These are phyloP conservation scores for Bovichtus diacanthus DNA, from an alignment of 2,797 vertebrate genomes.

Conservation along the genomic window DNA sequence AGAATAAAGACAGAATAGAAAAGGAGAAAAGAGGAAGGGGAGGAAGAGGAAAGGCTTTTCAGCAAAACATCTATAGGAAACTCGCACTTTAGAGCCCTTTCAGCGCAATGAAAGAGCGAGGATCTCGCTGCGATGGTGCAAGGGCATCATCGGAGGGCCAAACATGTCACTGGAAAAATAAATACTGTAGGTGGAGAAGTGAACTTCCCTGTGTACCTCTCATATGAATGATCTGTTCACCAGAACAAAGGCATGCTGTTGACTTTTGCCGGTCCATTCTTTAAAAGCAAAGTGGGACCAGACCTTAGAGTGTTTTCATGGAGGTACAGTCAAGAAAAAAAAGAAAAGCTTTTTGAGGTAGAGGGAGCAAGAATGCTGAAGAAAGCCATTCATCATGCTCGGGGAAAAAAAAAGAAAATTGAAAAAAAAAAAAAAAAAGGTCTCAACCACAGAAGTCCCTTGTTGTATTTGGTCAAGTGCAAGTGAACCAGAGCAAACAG, in stretches of 20 bases:
- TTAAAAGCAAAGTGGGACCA: conserved; percentile 41
- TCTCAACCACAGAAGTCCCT: conserved; percentile 1
- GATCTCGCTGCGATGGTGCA: not conserved
- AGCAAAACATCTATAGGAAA: conserved; percentile 56
- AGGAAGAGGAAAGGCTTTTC: conserved; percentile 54
- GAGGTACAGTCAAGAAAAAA: not conserved
- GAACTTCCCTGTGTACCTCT: conserved; percentile 17
- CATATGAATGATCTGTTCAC: conserved; percentile 30
- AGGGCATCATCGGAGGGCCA: conserved; percentile 43
- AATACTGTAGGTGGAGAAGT: conserved; percentile 17
- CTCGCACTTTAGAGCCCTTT: conserved; percentile 56
- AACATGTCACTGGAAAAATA: conserved; percentile 33
- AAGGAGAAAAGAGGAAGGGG: conserved; percentile 39
- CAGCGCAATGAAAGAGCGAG: conserved; percentile 37
- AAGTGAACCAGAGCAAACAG: conserved; percentile 44
- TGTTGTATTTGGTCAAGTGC: conserved; percentile 38
- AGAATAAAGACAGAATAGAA: conserved; percentile 31
- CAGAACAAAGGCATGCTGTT: conserved; percentile 47
- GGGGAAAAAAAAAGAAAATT: not conserved
- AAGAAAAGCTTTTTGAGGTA: conserved; percentile 8
- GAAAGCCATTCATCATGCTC: conserved; percentile 56
- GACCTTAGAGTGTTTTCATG: conserved; percentile 32
- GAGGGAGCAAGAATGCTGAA: conserved; percentile 14
- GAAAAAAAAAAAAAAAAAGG: not conserved
- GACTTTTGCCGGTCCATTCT: conserved; percentile 50